Percentiles rank a stretch among this genome's conserved stretches.
Evolutionary conservation across 2,113 vertebrate genomes (phyloP).

Genomic region (Dipodomys spectabilis): DNA sequence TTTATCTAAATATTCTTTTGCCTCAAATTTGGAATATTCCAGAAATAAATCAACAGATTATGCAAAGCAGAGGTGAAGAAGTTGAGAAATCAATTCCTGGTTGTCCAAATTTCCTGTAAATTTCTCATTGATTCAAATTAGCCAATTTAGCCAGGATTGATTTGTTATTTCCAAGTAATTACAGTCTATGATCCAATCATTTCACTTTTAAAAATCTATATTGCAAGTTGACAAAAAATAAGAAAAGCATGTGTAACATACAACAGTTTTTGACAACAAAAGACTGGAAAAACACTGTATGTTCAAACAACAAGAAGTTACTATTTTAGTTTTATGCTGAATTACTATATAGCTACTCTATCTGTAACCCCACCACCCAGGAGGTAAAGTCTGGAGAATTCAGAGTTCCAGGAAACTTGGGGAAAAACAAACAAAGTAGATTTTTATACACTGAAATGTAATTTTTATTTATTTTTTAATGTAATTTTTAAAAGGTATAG

Average conservation of each 20-base stretch:
- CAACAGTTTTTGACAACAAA: too few relatives aligned
- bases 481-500: neutral
- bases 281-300: neutral
- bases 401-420: neutral
- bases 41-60: neutral
- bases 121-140: neutral
- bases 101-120: neutral
- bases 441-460: neutral
- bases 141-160: neutral
- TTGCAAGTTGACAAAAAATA: neutral
- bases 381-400: neutral
- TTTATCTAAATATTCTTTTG: neutral
- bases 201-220: neutral
- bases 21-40: neutral
- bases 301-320: neutral
- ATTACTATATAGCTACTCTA: neutral
- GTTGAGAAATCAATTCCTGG: neutral
- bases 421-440: neutral
- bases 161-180: neutral
- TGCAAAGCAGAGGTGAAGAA: neutral
- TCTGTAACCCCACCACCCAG: too few relatives aligned
- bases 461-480: neutral
- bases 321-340: neutral
- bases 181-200: neutral
- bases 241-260: too few relatives aligned